Percentiles rank a stretch among this genome's conserved stretches.
Evolutionary conservation across 2,113 vertebrate genomes (phyloP).

Genomic region (Chloebia gouldiae): DNA sequence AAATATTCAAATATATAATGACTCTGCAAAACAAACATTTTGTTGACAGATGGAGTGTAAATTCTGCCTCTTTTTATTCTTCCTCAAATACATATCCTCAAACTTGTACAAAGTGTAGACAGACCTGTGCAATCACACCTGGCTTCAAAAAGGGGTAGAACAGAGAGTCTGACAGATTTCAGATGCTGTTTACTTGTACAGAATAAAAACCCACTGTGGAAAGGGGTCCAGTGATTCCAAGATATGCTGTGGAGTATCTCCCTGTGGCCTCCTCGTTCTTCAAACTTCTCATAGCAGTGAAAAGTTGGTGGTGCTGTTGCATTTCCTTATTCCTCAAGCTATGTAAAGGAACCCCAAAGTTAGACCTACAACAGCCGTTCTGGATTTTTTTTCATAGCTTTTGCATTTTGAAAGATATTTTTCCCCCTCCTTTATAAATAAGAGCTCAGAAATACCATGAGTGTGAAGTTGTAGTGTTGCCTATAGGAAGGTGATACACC

Average conservation of each 20-base stretch:
- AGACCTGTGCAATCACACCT: not conserved
- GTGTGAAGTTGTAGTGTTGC: not conserved
- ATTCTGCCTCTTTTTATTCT: not conserved
- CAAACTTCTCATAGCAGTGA: not conserved
- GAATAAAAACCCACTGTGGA: not conserved
- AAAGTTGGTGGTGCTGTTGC: not conserved
- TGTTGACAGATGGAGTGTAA: not conserved
- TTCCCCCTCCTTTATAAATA: not conserved
- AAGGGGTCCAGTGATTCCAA: not conserved
- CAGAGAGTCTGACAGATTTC: not conserved
- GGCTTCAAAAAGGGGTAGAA: not conserved
- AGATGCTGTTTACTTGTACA: not conserved
- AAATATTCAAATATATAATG: not conserved
- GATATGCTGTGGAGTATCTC: not conserved
- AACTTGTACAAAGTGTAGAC: not conserved
- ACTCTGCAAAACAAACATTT: not conserved
- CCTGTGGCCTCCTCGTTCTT: not conserved
- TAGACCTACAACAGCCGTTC: not conserved
- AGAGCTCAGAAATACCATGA: not conserved
- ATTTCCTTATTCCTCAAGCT: not conserved
- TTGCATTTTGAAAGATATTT: not conserved
- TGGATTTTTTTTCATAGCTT: not conserved
- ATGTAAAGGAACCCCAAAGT: not conserved
- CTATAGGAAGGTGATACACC: not conserved
- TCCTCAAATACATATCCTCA: not conserved